Base-by-base conservation (phyloP, 2,888 invertebrate genomes). In the Orchesellides sinensis region DNA sequence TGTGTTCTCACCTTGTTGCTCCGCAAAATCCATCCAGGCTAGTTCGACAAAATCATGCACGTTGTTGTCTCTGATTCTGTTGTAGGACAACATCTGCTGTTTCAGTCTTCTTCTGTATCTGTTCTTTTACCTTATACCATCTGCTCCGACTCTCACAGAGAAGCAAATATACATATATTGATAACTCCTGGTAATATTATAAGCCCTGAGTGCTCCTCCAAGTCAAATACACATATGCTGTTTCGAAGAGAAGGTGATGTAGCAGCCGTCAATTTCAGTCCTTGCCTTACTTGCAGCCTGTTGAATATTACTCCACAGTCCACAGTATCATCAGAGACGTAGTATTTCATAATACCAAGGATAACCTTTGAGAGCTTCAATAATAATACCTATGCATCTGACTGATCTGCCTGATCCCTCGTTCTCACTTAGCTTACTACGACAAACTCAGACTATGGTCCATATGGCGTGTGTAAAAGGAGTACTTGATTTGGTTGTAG, bases 391-490 rank as follows among this genome's bases (percentile, higher is more conserved):
- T n/a, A n/a, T n/a, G n/a, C n/a, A n/a, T n/a, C n/a, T n/a, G n/a
- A n/a, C n/a, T n/a, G n/a, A n/a, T n/a, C n/a, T 56, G 8, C 25
- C 12, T 59, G 32, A 59, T 59, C 59, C 29, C 56, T 56, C 23
- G 19, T 29, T n/a, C 10, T 59, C 27, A 29, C n/a, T 54, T 6
- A 5, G 49, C n/a, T 49, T 49, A 35, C 54, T 54, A 54, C 19
- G 17, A 54, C 21, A n/a, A n/a, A 35, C 12, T 35, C 35, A 12
- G 6, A 35, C 35, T 49, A 35, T 65, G n/a, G 40, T 47, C 80
- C 80, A 80, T 80, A 80, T 80, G 80, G 73, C 68, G 73, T 66
- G n/a, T n/a, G n/a, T n/a, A n/a, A n/a, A n/a, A n/a, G n/a, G n/a
- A n/a, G n/a, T n/a, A n/a, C n/a, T n/a, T n/a, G 23, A 47, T 21